Base-by-base conservation (phyloP, 2,888 invertebrate genomes). In the Onchidella celtica region DNA sequence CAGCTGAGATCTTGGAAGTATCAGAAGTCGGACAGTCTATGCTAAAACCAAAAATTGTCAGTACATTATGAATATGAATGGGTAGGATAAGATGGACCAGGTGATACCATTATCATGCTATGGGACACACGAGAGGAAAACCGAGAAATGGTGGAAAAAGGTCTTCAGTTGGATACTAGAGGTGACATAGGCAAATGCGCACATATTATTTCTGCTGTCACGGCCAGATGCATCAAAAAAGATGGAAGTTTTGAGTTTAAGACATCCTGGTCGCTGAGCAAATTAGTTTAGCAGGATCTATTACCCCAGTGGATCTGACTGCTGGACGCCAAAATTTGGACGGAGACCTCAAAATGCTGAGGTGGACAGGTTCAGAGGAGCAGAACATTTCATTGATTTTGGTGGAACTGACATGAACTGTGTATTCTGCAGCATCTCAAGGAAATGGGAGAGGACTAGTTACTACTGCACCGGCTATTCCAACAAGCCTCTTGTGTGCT, bases 111-210 rank as follows among this genome's bases (percentile, higher is more conserved):
- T n/a, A n/a, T 38, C 70, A 11, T 70, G 38, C 40, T 70, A 70
- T 40, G 70, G 70, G 32, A 70, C 47, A 11, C 70, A 70, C 24
- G 9, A n/a, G 3, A 21, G 70, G 21, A 70, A 70, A 70, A 70
- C 70, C 47, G 24, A 40, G 70, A 70, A 70, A 70, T 70, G 40
- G 70, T 70, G 70, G 70, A 38, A 70, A 70, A 70, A 70, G 34
- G 27, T 40, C 11, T 70, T 70, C 24, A 9, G 17, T 27, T 70
- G 70, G 40, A 70, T 36, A 24, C 24, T 40, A 14, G 40, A 70
- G 24, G 47, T 70, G 21, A 29, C n/a, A 9, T 40, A 70, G 38
- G 70, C 38, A 24, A 70, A 40, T 40, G 24, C 24, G 38, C 40
- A 70, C 66, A 66, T 66, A 3, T 17, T 66, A 9, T 66, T 32